Conservation (phyloP, 2,113 vertebrate genomes). For the Hemiscyllium ocellatum region DNA sequence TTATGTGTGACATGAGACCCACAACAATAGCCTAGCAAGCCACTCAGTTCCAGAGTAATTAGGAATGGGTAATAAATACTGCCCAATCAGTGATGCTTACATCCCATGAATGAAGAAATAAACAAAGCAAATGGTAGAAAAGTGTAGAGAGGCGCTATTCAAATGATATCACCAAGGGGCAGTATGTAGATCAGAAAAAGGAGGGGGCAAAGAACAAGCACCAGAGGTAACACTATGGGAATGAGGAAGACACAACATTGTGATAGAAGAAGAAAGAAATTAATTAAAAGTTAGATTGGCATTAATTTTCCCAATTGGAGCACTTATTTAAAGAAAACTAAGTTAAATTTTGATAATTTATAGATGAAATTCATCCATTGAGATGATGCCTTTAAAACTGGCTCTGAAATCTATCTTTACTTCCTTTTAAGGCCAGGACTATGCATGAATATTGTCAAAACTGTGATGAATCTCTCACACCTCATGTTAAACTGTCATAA, state of each 20-base stretch:
- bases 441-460: neutral
- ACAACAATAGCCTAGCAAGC: too few species aligned
- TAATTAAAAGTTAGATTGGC: neutral
- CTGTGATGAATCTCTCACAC: neutral
- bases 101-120: too few species aligned
- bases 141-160: neutral
- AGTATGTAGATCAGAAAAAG: neutral
- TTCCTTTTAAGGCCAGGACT: neutral
- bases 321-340: neutral
- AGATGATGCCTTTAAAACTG: neutral
- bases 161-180: neutral
- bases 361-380: conserved; percentile 1
- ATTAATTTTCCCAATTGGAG: neutral
- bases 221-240: neutral
- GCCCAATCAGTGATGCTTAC: too few species aligned
- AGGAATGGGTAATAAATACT: too few species aligned
- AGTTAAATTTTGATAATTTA: neutral
- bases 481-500: neutral
- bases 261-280: neutral
- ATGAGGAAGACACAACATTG: neutral
- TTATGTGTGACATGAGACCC: too few species aligned
- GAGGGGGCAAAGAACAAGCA: neutral
- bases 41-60: too few species aligned
- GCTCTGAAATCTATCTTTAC: neutral
- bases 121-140: neutral